Percentiles rank a stretch among this genome's conserved stretches.
Conservation (phyloP, 2,888 invertebrate genomes). For the Phalera bucephala region DNA sequence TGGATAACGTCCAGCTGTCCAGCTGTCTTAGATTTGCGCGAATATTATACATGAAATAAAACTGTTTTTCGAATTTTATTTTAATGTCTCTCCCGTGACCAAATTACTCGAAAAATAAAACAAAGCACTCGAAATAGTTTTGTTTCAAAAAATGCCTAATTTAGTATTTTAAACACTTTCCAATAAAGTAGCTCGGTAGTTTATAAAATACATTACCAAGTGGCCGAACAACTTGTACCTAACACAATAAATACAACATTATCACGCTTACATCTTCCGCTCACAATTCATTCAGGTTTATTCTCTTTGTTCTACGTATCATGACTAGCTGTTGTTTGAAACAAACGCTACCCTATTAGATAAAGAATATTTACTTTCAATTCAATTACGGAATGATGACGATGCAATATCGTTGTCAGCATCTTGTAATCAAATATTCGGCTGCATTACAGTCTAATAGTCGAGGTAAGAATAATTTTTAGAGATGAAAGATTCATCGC, state of each 20-base stretch:
- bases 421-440: slow-evolving; percentile 3
- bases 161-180: too few relatives aligned
- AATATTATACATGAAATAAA: too few relatives aligned
- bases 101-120: too few relatives aligned
- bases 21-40: too few relatives aligned
- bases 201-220: slow-evolving; percentile 9
- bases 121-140: too few relatives aligned
- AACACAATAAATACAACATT: slow-evolving; percentile 17
- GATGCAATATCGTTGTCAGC: slow-evolving; percentile 15
- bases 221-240: slow-evolving; percentile 18
- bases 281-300: slow-evolving; percentile 29
- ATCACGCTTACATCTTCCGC: too few relatives aligned
- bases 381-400: slow-evolving; percentile 47
- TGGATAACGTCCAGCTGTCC: too few relatives aligned
- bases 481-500: background rate
- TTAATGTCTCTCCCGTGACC: too few relatives aligned
- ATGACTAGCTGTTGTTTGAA: slow-evolving; percentile 47
- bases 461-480: slow-evolving; percentile 2
- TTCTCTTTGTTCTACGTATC: slow-evolving; percentile 40
- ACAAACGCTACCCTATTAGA: slow-evolving; percentile 37
- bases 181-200: slow-evolving; percentile 26
- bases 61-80: too few relatives aligned
- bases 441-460: background rate
- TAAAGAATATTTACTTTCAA: slow-evolving; percentile 47
- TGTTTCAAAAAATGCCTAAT: too few relatives aligned